Evolutionary conservation across 2,113 vertebrate genomes (phyloP).

Genomic region (Mola mola): DNA sequence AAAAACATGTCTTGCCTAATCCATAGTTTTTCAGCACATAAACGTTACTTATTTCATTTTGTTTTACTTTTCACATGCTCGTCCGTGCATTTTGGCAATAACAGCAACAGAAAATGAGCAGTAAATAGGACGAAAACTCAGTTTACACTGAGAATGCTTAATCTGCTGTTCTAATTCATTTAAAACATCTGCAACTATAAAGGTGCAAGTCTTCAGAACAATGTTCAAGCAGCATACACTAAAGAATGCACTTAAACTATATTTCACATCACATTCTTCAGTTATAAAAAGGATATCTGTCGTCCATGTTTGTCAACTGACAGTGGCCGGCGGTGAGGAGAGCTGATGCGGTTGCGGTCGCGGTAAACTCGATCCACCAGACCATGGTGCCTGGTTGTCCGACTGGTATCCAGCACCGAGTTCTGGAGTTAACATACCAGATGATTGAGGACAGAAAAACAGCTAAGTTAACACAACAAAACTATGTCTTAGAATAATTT

Average conservation of each 20-base stretch:
- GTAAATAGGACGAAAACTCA: too few relatives aligned
- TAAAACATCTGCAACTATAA: too few relatives aligned
- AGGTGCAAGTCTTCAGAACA: too few relatives aligned
- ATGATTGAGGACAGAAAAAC: conserved; percentile 50
- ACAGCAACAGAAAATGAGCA: too few relatives aligned
- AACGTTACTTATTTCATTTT: too few relatives aligned
- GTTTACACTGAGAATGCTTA: too few relatives aligned
- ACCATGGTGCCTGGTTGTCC: conserved; percentile 95
- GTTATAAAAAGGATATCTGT: conserved; percentile 92
- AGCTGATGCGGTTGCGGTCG: conserved; percentile 92
- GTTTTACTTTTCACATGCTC: too few relatives aligned
- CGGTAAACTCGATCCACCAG: conserved; percentile 97
- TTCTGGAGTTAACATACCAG: conserved; percentile 88
- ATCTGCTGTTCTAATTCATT: too few relatives aligned
- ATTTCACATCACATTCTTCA: neutral
- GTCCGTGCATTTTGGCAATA: too few relatives aligned
- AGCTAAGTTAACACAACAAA: conserved; percentile 2
- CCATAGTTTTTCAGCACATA: conserved; percentile 29
- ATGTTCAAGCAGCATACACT: too few relatives aligned
- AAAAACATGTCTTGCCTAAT: conserved; percentile 34
- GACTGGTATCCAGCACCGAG: conserved; percentile 93
- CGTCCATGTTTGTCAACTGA: conserved; percentile 96
- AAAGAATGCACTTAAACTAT: too few relatives aligned
- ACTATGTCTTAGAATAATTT: conserved; percentile 35
- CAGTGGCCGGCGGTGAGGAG: conserved; percentile 92